These are phyloP conservation scores for Antheraea mylitta DNA, from an alignment of 1,140 invertebrate species.

Conservation along the genomic window DNA sequence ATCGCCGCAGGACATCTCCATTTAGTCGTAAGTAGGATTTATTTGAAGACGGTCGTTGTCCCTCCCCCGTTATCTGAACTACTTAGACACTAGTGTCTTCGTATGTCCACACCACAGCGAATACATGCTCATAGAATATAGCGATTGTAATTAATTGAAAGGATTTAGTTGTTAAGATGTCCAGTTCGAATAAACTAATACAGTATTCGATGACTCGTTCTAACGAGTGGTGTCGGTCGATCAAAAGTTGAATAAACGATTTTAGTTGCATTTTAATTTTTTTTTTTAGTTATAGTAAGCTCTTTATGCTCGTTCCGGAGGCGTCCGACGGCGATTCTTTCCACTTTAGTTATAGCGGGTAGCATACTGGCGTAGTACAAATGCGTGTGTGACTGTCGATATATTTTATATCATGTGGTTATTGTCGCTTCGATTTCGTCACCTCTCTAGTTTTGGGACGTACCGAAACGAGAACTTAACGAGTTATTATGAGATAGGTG, in stretches of 20 bases:
- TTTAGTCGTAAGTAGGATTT: constrained; percentile 65
- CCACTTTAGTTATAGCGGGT: constrained; percentile 9
- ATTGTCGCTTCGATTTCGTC: constrained; percentile 26
- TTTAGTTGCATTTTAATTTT: constrained; percentile 59
- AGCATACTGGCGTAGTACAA: constrained; percentile 68
- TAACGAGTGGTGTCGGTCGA: constrained; percentile 29
- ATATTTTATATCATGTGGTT: constrained; percentile 18
- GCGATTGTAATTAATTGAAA: too few species aligned
- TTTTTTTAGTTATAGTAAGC: constrained; percentile 32
- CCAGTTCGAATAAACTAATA: constrained; percentile 16
- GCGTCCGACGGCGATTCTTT: constrained; percentile 47
- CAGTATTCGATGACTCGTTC: constrained; percentile 47
- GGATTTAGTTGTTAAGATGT: too few species aligned
- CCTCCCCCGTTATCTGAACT: neutral
- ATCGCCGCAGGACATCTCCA: constrained; percentile 45
- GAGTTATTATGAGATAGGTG: too few species aligned
- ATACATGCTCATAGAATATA: too few species aligned
- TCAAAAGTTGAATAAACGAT: constrained; percentile 39
- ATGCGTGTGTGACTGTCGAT: constrained; percentile 59
- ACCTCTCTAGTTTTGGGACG: constrained; percentile 4
- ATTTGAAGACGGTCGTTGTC: constrained; percentile 40
- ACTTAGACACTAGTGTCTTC: too few species aligned
- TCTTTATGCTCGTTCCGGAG: constrained; percentile 42
- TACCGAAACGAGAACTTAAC: too few species aligned
- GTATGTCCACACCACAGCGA: too few species aligned